These are phyloP conservation scores for western clawed frog (Xenopus tropicalis) DNA, from an alignment of 2,113 vertebrate genomes.

Conservation along the genomic window UCB_Xtro_10.0 CM004444.2:37481501-37482000, in stretches of 20 bases:
- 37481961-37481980: no score
- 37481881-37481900: background rate
- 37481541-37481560: no score
- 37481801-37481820: background rate
- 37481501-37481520: no score
- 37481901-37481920: no score
- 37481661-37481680: slow-evolving; percentile 36
- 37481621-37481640: slow-evolving; percentile 21
- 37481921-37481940: no score
- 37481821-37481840: no score
- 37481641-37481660: slow-evolving; percentile 25
- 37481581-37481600: background rate
- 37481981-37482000: no score
- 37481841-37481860: no score
- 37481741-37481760: slow-evolving; percentile 32
- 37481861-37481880: background rate
- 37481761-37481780: slow-evolving; percentile 36
- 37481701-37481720: slow-evolving; percentile 43
- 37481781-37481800: slow-evolving; percentile 9
- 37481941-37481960: no score
- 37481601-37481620: background rate
- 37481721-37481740: slow-evolving; percentile 40
- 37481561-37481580: no score
- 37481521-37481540: no score
- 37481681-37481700: slow-evolving; percentile 40